Conservation (phyloP, 2,888 invertebrate genomes). For the Melinaea menophilus region DNA sequence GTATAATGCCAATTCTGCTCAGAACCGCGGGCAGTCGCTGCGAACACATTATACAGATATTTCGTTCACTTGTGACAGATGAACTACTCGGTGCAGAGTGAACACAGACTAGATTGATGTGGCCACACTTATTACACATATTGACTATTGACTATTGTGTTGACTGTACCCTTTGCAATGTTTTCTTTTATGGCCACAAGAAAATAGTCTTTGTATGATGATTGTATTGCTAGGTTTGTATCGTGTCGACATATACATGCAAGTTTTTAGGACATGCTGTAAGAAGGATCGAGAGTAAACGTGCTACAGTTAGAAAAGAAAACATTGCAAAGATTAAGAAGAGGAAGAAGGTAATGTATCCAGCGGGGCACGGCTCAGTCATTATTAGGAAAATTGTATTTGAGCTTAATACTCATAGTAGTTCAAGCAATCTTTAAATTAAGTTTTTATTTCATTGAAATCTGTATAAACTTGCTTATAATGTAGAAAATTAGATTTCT, state of each 20-base stretch:
- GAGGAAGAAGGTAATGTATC: constrained; percentile 34
- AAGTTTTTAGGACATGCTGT: constrained; percentile 52
- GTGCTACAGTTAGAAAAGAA: constrained; percentile 60
- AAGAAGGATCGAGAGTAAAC: constrained; percentile 37
- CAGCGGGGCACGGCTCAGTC: neutral
- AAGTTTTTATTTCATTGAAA: too few species aligned
- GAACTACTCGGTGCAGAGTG: constrained; percentile 69
- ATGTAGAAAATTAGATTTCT: too few species aligned
- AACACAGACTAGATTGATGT: constrained; percentile 71
- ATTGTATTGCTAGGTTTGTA: constrained; percentile 15
- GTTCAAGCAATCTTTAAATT: too few species aligned
- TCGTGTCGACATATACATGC: constrained; percentile 33
- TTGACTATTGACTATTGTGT: constrained; percentile 14
- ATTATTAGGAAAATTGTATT: too few species aligned
- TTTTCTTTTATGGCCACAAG: constrained; percentile 73
- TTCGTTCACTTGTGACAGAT: constrained; percentile 76
- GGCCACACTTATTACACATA: constrained; percentile 48
- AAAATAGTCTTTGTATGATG: constrained; percentile 56
- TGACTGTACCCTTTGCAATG: constrained; percentile 66
- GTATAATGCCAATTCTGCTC: constrained; percentile 97
- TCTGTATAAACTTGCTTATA: too few species aligned
- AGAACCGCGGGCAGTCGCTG: constrained; percentile 97
- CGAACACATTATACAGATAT: constrained; percentile 83
- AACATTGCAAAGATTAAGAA: constrained; percentile 75
- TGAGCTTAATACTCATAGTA: too few species aligned